Percentiles rank a stretch among this genome's conserved stretches.
These are phyloP conservation scores for Neopipo cinnamomea DNA, from an alignment of 2,113 vertebrate genomes.

Conservation along the genomic window DNA sequence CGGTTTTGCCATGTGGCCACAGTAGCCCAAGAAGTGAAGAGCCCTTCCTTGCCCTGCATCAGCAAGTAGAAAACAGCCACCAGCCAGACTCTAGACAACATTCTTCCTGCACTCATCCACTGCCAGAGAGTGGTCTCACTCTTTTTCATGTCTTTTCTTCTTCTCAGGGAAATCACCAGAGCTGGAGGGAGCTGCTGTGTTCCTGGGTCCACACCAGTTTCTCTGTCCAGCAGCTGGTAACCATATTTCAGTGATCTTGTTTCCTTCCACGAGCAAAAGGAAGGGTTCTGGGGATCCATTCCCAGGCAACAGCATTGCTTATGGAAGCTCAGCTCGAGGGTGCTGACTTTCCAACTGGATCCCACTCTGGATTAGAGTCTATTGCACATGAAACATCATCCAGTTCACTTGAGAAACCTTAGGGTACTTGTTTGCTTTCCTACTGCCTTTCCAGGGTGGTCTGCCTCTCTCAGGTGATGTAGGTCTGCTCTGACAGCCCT, in stretches of 20 bases:
- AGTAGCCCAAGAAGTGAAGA: not conserved
- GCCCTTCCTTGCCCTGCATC: not conserved
- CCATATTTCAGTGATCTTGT: not conserved
- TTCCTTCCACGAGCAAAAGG: not conserved
- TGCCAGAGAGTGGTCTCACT: not conserved
- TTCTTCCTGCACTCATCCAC: not conserved
- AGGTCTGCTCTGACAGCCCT: not conserved
- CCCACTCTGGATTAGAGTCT: not conserved
- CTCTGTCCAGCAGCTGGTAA: not conserved
- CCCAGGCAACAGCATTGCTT: not conserved
- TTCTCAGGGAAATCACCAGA: not conserved
- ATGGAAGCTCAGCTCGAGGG: not conserved
- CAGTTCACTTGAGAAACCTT: not conserved
- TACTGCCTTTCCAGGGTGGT: not conserved
- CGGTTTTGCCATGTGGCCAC: not conserved
- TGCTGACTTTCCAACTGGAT: not conserved
- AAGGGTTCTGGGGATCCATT: not conserved
- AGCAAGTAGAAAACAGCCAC: not conserved
- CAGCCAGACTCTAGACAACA: not conserved
- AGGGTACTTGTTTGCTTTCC: not conserved
- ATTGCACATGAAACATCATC: not conserved
- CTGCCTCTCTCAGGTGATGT: not conserved
- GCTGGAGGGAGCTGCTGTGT: not conserved
- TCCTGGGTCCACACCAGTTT: not conserved
- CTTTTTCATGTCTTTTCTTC: not conserved